A percentile compares a stretch with the other conserved stretches of the same genome.
These are phyloP conservation scores for Tetragonula clypearis DNA, from an alignment of 1,140 invertebrate species.

Conservation along the genomic window DNA sequence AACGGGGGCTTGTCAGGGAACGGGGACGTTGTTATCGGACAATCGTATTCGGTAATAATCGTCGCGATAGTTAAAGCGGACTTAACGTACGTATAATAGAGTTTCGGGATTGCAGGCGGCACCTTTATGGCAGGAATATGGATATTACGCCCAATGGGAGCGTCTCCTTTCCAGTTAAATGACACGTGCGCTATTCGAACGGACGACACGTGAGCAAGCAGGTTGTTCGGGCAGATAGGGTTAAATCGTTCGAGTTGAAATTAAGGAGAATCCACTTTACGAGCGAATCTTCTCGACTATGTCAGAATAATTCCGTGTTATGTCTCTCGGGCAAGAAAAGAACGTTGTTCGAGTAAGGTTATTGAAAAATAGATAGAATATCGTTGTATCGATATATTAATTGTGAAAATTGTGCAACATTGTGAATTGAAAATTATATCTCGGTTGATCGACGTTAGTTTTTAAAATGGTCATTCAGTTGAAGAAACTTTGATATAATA, in stretches of 20 bases:
- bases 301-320: neutral
- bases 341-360: neutral
- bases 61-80: slow-evolving; percentile 33
- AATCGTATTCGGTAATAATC: slow-evolving; percentile 24
- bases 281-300: neutral
- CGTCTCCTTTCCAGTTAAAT: slow-evolving; percentile 21
- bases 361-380: neutral
- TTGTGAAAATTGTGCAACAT: neutral
- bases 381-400: neutral
- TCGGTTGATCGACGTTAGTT: neutral
- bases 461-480: neutral
- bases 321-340: neutral
- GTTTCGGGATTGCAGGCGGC: slow-evolving; percentile 1
- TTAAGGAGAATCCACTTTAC: neutral
- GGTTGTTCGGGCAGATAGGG: neutral
- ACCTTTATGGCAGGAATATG: slow-evolving; percentile 42
- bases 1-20: neutral
- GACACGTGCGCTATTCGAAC: slow-evolving; percentile 10
- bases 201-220: neutral
- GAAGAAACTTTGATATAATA: neutral
- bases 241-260: neutral
- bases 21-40: slow-evolving; percentile 29
- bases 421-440: neutral
- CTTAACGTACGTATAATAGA: slow-evolving; percentile 32
- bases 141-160: slow-evolving; percentile 24